phyloP scores from a whole-genome alignment of 1,140 invertebrate species.

The Lordiphosa clarofinis region DNA sequence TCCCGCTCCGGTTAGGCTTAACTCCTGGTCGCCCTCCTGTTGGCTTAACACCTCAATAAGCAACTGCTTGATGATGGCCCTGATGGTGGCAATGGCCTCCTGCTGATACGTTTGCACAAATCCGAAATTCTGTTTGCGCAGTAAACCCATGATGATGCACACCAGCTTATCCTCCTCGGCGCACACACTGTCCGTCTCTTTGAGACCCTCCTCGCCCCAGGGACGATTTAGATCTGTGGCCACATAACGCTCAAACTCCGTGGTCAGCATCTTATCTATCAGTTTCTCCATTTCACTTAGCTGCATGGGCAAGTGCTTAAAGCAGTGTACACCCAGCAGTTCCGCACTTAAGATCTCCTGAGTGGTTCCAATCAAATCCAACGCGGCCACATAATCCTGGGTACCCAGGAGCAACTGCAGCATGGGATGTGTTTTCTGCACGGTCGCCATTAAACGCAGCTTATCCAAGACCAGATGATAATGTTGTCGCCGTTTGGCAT shows the following conservation, averaged over 20 bases:
- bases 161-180: constrained; percentile 91
- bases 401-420: constrained; percentile 96
- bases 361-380: constrained; percentile 96
- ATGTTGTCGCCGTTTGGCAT: constrained; percentile 84
- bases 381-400: constrained; percentile 97
- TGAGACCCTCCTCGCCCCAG: constrained; percentile 81
- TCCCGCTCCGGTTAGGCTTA: constrained; percentile 84
- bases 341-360: constrained; percentile 96
- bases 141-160: constrained; percentile 92
- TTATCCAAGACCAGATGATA: constrained; percentile 85
- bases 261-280: constrained; percentile 97
- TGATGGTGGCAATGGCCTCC: constrained; percentile 93
- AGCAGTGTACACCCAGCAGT: constrained; percentile 94
- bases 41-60: constrained; percentile 88
- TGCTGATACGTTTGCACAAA: constrained; percentile 94
- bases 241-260: constrained; percentile 96
- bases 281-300: constrained; percentile 97
- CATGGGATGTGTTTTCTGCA: constrained; percentile 98
- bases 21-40: constrained; percentile 82
- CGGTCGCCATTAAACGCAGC: constrained; percentile 95
- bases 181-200: constrained; percentile 83
- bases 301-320: constrained; percentile 96
- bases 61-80: constrained; percentile 93
- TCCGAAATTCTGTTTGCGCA: constrained; percentile 91
- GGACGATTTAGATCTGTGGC: constrained; percentile 95